A percentile compares a stretch with the other conserved stretches of the same genome.
Conservation (phyloP, 2,797 vertebrate genomes). For the Myotis daubentonii region DNA sequence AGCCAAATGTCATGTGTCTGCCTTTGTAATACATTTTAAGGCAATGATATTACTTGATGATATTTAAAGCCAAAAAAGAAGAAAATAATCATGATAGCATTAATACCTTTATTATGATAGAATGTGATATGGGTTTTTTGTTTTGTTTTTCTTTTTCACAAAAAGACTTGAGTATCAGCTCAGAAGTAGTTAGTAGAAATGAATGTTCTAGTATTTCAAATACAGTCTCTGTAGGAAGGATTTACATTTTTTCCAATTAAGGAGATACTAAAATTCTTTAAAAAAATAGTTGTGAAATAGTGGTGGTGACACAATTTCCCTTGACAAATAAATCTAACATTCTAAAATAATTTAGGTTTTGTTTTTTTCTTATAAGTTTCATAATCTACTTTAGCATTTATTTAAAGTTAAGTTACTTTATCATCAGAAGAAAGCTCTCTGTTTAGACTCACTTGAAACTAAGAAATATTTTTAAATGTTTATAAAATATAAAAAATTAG, state of each 20-base stretch:
- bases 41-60: neutral
- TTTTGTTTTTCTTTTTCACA: neutral
- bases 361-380: neutral
- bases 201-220: neutral
- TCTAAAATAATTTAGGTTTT: neutral
- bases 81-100: neutral
- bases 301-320: neutral
- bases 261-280: neutral
- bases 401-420: neutral
- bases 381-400: neutral
- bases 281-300: neutral
- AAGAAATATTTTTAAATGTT: neutral
- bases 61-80: slow-evolving; percentile 46
- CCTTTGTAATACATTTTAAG: neutral
- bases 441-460: neutral
- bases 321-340: neutral
- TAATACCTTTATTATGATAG: slow-evolving; percentile 34
- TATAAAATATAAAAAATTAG: neutral
- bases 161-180: neutral
- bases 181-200: neutral
- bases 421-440: neutral
- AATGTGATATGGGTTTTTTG: neutral
- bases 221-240: neutral
- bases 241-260: neutral
- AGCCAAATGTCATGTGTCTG: neutral